These are phyloP conservation scores for Griposia aprilina DNA, from an alignment of 2,888 invertebrate genomes.

Conservation along the genomic window DNA sequence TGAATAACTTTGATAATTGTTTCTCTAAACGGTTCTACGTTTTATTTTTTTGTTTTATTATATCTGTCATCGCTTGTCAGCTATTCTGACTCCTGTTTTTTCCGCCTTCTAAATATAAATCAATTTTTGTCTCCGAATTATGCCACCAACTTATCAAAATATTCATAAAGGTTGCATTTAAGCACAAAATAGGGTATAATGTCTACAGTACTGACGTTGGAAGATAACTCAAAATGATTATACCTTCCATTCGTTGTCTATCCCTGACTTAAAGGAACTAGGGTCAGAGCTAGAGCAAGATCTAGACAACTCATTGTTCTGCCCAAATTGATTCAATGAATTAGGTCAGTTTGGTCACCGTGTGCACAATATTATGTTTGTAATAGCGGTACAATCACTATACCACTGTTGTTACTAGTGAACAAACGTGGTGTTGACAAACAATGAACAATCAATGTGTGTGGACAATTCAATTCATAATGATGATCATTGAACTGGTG, in stretches of 20 bases:
- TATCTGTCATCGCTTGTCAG: too few relatives aligned
- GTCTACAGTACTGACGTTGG: not conserved
- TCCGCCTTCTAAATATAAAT: too few relatives aligned
- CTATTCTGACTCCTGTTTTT: too few relatives aligned
- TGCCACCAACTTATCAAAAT: too few relatives aligned
- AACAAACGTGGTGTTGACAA: slow-evolving; percentile 32
- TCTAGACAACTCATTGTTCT: not conserved
- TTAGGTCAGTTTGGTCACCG: not conserved
- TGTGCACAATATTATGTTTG: not conserved
- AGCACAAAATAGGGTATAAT: too few relatives aligned
- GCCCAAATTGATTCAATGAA: not conserved
- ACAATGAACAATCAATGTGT: slow-evolving; percentile 46
- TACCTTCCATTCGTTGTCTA: not conserved
- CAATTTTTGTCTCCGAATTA: too few relatives aligned
- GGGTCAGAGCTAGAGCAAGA: not conserved
- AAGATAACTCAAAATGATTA: not conserved
- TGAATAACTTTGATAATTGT: too few relatives aligned
- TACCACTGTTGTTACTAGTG: not conserved
- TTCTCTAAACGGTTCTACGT: too few relatives aligned
- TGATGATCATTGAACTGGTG: not conserved
- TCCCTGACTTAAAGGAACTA: not conserved
- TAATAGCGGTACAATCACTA: not conserved
- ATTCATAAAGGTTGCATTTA: too few relatives aligned
- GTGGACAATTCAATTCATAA: slow-evolving; percentile 2
- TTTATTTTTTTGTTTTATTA: too few relatives aligned